phyloP scores from a whole-genome alignment of 2,797 vertebrate species.

The Rhinophrynus dorsalis region DNA sequence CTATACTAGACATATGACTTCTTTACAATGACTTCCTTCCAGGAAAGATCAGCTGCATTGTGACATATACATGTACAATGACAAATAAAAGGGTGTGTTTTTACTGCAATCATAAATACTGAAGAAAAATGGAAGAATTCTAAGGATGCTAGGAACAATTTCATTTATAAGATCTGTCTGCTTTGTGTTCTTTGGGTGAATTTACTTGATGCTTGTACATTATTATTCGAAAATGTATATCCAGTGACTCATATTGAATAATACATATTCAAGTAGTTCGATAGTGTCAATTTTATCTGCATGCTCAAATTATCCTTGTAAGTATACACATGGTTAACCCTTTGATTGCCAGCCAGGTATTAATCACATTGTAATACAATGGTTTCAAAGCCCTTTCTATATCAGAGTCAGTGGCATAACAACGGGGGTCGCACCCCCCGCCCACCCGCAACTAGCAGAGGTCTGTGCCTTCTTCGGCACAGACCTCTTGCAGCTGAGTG shows the following conservation, averaged over 20 bases:
- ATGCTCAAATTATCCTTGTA: too few species aligned
- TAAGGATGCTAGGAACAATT: constrained; percentile 24
- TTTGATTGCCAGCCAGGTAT: too few species aligned
- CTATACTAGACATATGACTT: background rate
- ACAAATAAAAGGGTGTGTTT: background rate
- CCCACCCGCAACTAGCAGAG: too few species aligned
- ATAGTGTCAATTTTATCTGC: constrained; percentile 27
- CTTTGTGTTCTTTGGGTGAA: background rate
- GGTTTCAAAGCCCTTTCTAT: too few species aligned
- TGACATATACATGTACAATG: constrained; percentile 8
- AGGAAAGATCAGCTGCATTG: constrained; percentile 4
- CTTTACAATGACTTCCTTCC: constrained; percentile 7
- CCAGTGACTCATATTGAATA: constrained; percentile 30
- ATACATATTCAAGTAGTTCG: constrained; percentile 29
- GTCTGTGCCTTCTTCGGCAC: too few species aligned
- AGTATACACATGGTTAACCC: too few species aligned
- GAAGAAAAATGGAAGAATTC: too few species aligned
- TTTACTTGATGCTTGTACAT: constrained; percentile 17
- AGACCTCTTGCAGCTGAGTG: too few species aligned
- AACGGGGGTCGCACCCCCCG: too few species aligned
- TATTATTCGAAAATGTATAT: constrained; percentile 35
- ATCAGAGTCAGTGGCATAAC: too few species aligned
- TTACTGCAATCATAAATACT: constrained; percentile 31
- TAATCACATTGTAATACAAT: too few species aligned
- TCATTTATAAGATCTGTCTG: constrained; percentile 30